Evolutionary conservation across 1,140 invertebrate species (phyloP).

Genomic region (Platorchestia sp.): DNA sequence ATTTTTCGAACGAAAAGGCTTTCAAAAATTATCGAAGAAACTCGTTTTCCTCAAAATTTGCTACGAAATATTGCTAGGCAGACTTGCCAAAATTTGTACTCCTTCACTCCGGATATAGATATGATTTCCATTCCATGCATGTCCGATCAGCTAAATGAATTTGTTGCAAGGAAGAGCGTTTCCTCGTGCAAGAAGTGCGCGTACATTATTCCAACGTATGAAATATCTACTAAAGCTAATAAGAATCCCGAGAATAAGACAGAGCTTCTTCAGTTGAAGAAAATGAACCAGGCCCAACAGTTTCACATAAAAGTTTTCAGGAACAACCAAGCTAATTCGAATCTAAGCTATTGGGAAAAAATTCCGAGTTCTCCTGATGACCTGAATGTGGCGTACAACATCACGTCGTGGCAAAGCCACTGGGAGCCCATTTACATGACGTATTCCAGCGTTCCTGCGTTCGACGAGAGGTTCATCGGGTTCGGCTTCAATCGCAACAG

Average conservation of each 20-base stretch:
- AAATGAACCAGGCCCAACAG: constrained; percentile 83
- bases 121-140: constrained; percentile 59
- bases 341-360: constrained; percentile 82
- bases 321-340: constrained; percentile 91
- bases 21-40: neutral
- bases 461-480: constrained; percentile 92
- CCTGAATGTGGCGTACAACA: constrained; percentile 78
- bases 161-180: constrained; percentile 23
- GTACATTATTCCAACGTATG: constrained; percentile 92
- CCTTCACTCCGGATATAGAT: constrained; percentile 60
- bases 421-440: constrained; percentile 95
- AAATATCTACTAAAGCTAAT: constrained; percentile 81
- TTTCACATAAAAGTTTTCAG: constrained; percentile 94
- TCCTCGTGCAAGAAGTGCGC: constrained; percentile 75
- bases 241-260: constrained; percentile 83
- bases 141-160: constrained; percentile 56
- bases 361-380: constrained; percentile 70
- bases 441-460: constrained; percentile 81
- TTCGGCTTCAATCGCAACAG: constrained; percentile 95
- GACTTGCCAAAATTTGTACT: constrained; percentile 54
- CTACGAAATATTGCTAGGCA: constrained; percentile 62
- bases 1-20: neutral
- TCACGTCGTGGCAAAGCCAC: constrained; percentile 74
- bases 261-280: constrained; percentile 81
- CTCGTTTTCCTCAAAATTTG: constrained; percentile 61